Evolutionary conservation across 1,140 invertebrate genomes (phyloP), one percentile per base, ranked within the genome.

Genomic region (Thaumatotibia leucotreta): DNA sequence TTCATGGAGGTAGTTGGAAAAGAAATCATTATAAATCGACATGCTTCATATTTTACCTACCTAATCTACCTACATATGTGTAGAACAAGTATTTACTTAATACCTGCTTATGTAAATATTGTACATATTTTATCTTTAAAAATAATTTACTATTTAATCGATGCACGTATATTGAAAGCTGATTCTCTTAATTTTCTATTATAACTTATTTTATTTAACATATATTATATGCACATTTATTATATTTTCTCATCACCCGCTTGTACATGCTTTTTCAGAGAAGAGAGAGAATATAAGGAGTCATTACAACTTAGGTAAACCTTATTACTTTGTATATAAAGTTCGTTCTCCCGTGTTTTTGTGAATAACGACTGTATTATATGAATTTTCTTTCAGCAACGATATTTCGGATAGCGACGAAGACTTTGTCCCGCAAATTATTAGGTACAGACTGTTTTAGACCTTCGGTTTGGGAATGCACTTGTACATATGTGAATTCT

Each of bases 381-480:
- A 68, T 68, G 61, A 69, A 72, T 83, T 84, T 82, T 85, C 72
- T 89, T 89, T 86, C 87, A 89, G 87, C 83, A 89, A 89, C 66
- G 80, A 83, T 84, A 79, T 88, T 70, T 64, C 66, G 66, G 69
- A 70, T 4, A 35, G 63, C n/a, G 73, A 73, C 58, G 80, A 76
- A 74, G 77, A 77, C 17, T 33, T 74, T 49, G 68, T 65, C 68
- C 73, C 74, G 39, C 68, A 62, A 45, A 62, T 80, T 24, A 83
- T 83, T 83, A 83, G 81, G 81, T 83, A 83, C 68, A 70, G 49
- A 73, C 74, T 74, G 64, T 61, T 10, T 27, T 22, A 11, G 4
- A 69, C 64, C 73, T 65, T 74, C 73, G 69, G 52, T 29, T 58
- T 61, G 64, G 65, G 52, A 1, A 39, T 32, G n/a, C 2, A 45